Percentiles rank a stretch among this genome's conserved stretches.
These are phyloP conservation scores for Caenorhabditis sp. DNA, from an alignment of 2,888 invertebrate genomes.

Conservation along the genomic window DNA sequence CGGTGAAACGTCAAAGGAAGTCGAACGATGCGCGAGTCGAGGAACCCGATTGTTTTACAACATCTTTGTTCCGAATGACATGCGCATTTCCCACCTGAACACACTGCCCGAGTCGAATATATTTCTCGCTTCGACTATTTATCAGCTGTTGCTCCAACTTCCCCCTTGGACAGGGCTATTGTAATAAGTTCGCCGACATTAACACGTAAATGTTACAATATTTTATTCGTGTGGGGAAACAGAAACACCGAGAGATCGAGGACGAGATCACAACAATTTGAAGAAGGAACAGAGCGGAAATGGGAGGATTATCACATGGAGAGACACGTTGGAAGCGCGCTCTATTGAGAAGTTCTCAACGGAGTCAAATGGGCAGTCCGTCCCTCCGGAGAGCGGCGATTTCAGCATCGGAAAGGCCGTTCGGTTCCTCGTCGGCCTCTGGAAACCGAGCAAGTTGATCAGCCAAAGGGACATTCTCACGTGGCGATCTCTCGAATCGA, in stretches of 20 bases:
- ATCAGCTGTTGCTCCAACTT: conserved; percentile 13
- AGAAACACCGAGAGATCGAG: too few relatives aligned
- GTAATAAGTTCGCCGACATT: conserved; percentile 54
- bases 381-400: conserved; percentile 23
- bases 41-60: conserved; percentile 20
- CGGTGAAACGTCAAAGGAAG: conserved; percentile 1
- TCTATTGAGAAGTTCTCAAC: not conserved
- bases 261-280: conserved; percentile 42
- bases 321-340: conserved; percentile 11
- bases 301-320: conserved; percentile 19
- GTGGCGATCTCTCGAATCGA: conserved; percentile 53
- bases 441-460: conserved; percentile 14
- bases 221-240: conserved; percentile 18
- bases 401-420: conserved; percentile 31
- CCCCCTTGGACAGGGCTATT: conserved; percentile 4
- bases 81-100: conserved; percentile 20
- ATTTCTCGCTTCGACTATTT: too few relatives aligned
- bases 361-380: conserved; percentile 41
- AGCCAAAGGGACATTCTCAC: conserved; percentile 26
- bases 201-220: conserved; percentile 52
- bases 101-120: too few relatives aligned
- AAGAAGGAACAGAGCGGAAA: conserved; percentile 10
- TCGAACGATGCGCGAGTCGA: conserved; percentile 4
- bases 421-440: conserved; percentile 41
- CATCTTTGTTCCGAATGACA: conserved; percentile 5